phyloP scores from a whole-genome alignment of 2,888 invertebrate species.

The Caenorhabditis sp. region DNA sequence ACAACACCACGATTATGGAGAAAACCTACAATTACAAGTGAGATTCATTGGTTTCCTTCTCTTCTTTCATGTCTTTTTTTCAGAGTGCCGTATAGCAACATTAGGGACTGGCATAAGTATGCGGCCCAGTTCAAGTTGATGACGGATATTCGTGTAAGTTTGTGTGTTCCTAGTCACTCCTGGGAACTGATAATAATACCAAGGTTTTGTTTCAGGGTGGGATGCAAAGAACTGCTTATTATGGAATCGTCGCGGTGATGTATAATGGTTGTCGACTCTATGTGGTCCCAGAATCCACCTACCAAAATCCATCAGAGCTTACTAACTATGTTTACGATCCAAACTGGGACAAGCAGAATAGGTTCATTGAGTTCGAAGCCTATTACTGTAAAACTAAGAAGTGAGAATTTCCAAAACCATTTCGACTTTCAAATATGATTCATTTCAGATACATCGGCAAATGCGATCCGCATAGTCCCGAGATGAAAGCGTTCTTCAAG shows the following conservation, averaged over 20 bases:
- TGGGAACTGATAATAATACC: no score
- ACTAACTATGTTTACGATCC: slow-evolving; percentile 69
- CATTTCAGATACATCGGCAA: slow-evolving; percentile 77
- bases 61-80: slow-evolving; percentile 1
- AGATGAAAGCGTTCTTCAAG: slow-evolving; percentile 79
- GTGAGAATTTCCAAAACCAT: slow-evolving; percentile 54
- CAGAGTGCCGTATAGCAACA: slow-evolving; percentile 71
- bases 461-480: slow-evolving; percentile 79
- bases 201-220: slow-evolving; percentile 89
- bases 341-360: slow-evolving; percentile 78
- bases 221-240: slow-evolving; percentile 95
- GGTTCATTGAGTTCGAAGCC: slow-evolving; percentile 79
- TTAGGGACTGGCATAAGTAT: slow-evolving; percentile 78
- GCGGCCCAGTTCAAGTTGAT: slow-evolving; percentile 79
- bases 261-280: slow-evolving; percentile 91
- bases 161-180: no score
- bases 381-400: slow-evolving; percentile 78
- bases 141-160: slow-evolving; percentile 78
- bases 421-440: not conserved
- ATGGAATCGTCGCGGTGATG: slow-evolving; percentile 94
- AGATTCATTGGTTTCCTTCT: not conserved
- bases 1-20: slow-evolving; percentile 38
- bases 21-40: slow-evolving; percentile 65
- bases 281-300: slow-evolving; percentile 59
- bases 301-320: slow-evolving; percentile 48